These are phyloP conservation scores for Pangasius macronema DNA, from an alignment of 2,797 vertebrate species.

Conservation along the genomic window DNA sequence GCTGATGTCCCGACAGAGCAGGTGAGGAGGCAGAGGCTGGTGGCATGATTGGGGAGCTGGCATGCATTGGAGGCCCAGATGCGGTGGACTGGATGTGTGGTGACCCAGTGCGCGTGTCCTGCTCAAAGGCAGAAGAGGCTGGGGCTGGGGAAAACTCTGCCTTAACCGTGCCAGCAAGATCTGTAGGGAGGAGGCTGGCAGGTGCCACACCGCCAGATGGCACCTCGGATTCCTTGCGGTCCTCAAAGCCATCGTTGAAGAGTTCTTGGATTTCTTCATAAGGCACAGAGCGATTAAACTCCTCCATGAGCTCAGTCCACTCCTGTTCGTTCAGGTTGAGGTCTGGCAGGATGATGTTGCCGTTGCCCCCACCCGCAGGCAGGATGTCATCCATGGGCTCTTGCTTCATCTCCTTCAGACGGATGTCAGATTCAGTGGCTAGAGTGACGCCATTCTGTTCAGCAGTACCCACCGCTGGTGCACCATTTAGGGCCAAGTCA, in stretches of 20 bases:
- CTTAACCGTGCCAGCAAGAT: slow-evolving; percentile 82
- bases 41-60: slow-evolving; percentile 75
- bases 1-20: slow-evolving; percentile 77
- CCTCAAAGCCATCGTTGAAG: slow-evolving; percentile 91
- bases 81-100: slow-evolving; percentile 83
- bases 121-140: slow-evolving; percentile 79
- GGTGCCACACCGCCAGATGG: slow-evolving; percentile 68
- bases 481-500: slow-evolving; percentile 80
- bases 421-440: slow-evolving; percentile 76
- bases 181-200: slow-evolving; percentile 79
- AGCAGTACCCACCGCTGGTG: slow-evolving; percentile 65
- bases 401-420: slow-evolving; percentile 92
- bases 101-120: slow-evolving; percentile 82
- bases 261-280: slow-evolving; percentile 98
- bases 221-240: slow-evolving; percentile 88
- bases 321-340: slow-evolving; percentile 97
- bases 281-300: slow-evolving; percentile 91
- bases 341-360: slow-evolving; percentile 89
- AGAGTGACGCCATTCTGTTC: slow-evolving; percentile 74
- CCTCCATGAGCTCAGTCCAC: slow-evolving; percentile 97
- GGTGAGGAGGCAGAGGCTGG: slow-evolving; percentile 77
- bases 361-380: slow-evolving; percentile 79
- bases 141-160: slow-evolving; percentile 88
- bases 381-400: slow-evolving; percentile 89
- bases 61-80: slow-evolving; percentile 81